phyloP scores from a whole-genome alignment of 2,888 invertebrate genomes.

The Brachycybe producta region DNA sequence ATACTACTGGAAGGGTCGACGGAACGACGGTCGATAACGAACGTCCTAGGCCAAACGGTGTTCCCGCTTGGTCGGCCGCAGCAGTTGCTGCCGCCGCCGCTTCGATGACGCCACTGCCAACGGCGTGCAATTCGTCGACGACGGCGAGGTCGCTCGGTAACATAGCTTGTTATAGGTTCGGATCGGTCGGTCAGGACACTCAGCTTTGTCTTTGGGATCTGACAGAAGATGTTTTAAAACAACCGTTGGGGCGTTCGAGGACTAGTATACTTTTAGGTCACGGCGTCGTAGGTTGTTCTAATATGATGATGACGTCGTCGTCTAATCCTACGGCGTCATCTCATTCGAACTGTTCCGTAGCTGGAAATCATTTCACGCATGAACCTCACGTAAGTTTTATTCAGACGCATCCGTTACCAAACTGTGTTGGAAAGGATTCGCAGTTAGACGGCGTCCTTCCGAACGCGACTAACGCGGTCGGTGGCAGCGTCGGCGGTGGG shows the following conservation, averaged over 20 bases:
- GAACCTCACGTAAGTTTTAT: neutral
- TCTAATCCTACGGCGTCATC: slow-evolving; percentile 24
- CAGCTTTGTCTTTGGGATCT: slow-evolving; percentile 97
- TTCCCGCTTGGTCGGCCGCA: neutral
- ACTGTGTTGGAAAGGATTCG: slow-evolving; percentile 16
- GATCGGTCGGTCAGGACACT: slow-evolving; percentile 95
- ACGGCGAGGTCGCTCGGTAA: slow-evolving; percentile 27
- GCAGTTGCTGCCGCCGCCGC: neutral
- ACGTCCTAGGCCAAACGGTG: neutral
- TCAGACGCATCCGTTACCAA: slow-evolving; percentile 6
- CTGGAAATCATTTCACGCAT: neutral
- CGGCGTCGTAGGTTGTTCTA: slow-evolving; percentile 9
- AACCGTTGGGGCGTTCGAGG: slow-evolving; percentile 41
- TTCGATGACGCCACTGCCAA: neutral
- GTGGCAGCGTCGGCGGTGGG: slow-evolving; percentile 16
- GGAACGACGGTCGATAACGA: neutral
- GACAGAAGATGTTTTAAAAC: slow-evolving; percentile 81
- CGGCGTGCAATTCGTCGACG: slow-evolving; percentile 17
- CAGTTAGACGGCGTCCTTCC: slow-evolving; percentile 3
- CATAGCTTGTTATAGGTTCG: slow-evolving; percentile 64
- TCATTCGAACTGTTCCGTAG: slow-evolving; percentile 22
- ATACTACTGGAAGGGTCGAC: neutral
- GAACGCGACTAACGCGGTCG: slow-evolving; percentile 14
- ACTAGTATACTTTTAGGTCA: slow-evolving; percentile 29
- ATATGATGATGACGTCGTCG: slow-evolving; percentile 23